Evolutionary conservation across 1,140 invertebrate genomes (phyloP), one percentile per base, ranked within the genome.

Genomic region (Matsumurasca onukii): DNA sequence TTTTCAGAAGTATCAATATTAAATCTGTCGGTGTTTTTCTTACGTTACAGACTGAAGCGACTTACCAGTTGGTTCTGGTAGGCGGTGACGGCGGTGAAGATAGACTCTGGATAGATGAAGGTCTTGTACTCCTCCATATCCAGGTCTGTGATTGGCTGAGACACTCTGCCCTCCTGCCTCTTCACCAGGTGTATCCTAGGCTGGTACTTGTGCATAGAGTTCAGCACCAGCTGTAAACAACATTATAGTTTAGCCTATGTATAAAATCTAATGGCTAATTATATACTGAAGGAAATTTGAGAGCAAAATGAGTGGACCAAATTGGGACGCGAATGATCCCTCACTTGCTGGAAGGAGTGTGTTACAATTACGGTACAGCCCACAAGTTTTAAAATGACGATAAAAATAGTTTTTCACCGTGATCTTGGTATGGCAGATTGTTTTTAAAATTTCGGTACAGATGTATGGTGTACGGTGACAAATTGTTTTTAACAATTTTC

Each of bases 191-290:
- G 97, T 77, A 99, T 94, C 65, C 97, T 84, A 1, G 97, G 97
- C 76, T 98, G 96, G 80, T 99, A 98, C 80, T 97, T 94, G 85
- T 98, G 97, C 97, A 98, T 99, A 9, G 96, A 98, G 78, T 98
- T 99, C 49, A 99, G 82, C 70, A 98, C 93, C 77, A 98, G 90
- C 96, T 98, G 87, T 30, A 82, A 84, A 75, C 62, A 70, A 39
- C 17, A 39, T 39, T 39, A 17, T n/a, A n/a, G n/a, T n/a, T n/a
- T n/a, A n/a, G n/a, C n/a, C n/a, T n/a, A n/a, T n/a, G n/a, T n/a
- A n/a, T n/a, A n/a, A n/a, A n/a, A n/a, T n/a, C n/a, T n/a, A n/a
- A n/a, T n/a, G n/a, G n/a, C n/a, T n/a, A n/a, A n/a, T n/a, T n/a
- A n/a, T n/a, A n/a, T n/a, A n/a, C n/a, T n/a, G n/a, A n/a, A n/a